Base-by-base conservation (phyloP, 2,888 invertebrate genomes). In the Julus scanicus region DNA sequence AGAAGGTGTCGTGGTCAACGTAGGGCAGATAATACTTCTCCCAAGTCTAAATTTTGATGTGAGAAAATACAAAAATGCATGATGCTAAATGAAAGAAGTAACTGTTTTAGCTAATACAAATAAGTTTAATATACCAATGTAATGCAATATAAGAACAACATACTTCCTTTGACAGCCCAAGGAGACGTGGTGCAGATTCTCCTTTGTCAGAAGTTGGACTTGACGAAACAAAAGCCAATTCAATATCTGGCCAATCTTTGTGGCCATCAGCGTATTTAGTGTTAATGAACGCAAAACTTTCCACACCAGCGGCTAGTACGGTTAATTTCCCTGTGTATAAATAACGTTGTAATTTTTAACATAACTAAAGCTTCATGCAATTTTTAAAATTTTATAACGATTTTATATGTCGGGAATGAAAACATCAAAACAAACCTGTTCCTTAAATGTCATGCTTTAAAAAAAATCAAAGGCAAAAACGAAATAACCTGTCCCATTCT, bases 201-300 rank as follows among this genome's bases (percentile, higher is more conserved):
- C 85, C 85, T 44, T 29, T n/a, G 29, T 85, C 85, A 3, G 49
- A 29, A 13, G 49, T 11, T 85, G 44, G 85, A 85, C 48, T 48
- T n/a, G n/a, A n/a, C 9, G 87, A 80, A 20, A 96, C 95, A 92
- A 97, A 93, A 96, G 97, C 97, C 91, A 97, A 96, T 91, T 97
- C 97, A 89, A 97, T 97, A 91, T 98, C 97, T 0, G 97, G 97
- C 96, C 96, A 97, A 91, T 97, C 97, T 88, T 97, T 96, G 0
- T 95, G 94, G 88, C 95, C 94, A 91, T 97, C 97, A 0, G 96
- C 96, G 91, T 97, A 97, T 92, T 97, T 97, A 0, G 97, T 97
- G 48, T 95, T 95, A n/a, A 97, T 95, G 92, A 97, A 98, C 1
- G 96, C 97, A 88, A 97, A 93, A 0, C 96, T 97, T 93, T 97